These are phyloP conservation scores for Sarcoramphus papa DNA, from an alignment of 2,797 vertebrate genomes.

Conservation along the genomic window DNA sequence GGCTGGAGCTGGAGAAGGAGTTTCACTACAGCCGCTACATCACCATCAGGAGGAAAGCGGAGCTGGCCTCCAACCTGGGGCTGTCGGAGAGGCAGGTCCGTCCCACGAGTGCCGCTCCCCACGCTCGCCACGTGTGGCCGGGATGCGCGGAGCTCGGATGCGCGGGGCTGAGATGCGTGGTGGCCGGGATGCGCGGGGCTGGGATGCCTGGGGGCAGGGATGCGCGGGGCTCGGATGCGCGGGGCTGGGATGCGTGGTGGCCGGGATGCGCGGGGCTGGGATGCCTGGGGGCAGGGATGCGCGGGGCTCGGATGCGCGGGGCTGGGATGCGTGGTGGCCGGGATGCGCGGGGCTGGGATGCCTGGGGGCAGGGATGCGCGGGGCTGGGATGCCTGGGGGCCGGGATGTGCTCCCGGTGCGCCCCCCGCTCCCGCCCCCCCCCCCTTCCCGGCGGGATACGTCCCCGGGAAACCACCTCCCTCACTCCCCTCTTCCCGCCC, in stretches of 20 bases:
- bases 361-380: no score
- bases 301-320: neutral
- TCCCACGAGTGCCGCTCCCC: neutral
- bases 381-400: neutral
- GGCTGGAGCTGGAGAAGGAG: conserved; percentile 94
- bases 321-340: neutral
- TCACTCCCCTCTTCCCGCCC: neutral
- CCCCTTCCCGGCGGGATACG: no score
- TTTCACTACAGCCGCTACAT: conserved; percentile 95
- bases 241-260: neutral
- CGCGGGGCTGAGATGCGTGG: neutral
- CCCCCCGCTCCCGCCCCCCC: no score
- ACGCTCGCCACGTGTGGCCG: no score
- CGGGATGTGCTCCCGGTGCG: neutral
- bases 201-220: no score
- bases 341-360: neutral
- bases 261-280: no score
- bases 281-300: no score
- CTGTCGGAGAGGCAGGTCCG: conserved; percentile 82
- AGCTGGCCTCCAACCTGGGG: conserved; percentile 77
- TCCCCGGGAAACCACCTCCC: neutral
- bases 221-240: neutral
- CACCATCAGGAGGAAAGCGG: conserved; percentile 85
- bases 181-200: neutral
- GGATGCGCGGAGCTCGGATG: neutral